Evolutionary conservation across 2,797 vertebrate genomes (phyloP).

Genomic region (Microctenopoma steveboyesi): DNA sequence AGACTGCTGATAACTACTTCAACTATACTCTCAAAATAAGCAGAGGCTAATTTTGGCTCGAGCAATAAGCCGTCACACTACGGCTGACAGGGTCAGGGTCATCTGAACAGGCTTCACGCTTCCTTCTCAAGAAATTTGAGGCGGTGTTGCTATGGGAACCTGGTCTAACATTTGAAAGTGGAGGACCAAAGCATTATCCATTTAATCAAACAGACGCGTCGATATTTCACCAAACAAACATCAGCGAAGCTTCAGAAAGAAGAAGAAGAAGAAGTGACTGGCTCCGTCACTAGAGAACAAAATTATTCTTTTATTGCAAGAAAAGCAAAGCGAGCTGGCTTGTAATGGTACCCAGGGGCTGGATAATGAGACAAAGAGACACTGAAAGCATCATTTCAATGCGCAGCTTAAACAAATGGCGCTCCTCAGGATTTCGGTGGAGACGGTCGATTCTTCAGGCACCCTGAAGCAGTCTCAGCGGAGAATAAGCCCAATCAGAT

Average conservation of each 20-base stretch:
- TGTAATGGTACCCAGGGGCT: constrained; percentile 48
- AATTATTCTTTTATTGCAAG: constrained; percentile 71
- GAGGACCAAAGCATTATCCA: constrained; percentile 2
- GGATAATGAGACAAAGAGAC: constrained; percentile 57
- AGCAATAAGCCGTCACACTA: constrained; percentile 6
- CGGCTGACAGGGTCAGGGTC: constrained; percentile 28
- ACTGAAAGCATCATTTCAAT: constrained; percentile 72
- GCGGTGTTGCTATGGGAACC: constrained; percentile 52
- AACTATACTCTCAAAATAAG: constrained; percentile 13
- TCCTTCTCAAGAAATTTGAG: constrained; percentile 20
- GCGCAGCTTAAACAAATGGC: constrained; percentile 66
- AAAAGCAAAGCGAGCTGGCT: constrained; percentile 61
- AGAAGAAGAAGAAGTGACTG: neutral
- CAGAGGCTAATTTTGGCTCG: constrained; percentile 1
- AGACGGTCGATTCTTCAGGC: constrained; percentile 55
- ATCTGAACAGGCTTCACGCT: constrained; percentile 15
- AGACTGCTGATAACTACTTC: neutral
- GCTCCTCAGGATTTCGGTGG: constrained; percentile 56
- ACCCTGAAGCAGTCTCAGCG: constrained; percentile 42
- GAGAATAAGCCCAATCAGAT: constrained; percentile 52
- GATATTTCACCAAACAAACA: constrained; percentile 8
- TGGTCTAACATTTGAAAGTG: neutral
- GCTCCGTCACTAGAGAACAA: constrained; percentile 52
- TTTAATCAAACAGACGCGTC: constrained; percentile 13
- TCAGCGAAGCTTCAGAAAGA: constrained; percentile 27